These are phyloP conservation scores for Corvus cornix DNA, from an alignment of 2,113 vertebrate species.

Conservation along the genomic window DNA sequence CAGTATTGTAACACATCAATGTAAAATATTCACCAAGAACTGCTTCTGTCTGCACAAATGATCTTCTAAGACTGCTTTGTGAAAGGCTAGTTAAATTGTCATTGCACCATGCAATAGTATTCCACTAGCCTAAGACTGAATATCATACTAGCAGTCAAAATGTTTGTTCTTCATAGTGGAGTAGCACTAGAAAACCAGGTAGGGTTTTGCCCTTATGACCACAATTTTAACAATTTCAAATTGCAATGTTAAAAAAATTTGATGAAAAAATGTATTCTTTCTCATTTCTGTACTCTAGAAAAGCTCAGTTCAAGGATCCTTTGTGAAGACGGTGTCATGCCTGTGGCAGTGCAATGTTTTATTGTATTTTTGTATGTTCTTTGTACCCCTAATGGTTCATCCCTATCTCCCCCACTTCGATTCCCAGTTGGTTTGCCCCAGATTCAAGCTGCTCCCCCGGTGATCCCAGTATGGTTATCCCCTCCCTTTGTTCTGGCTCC, in stretches of 20 bases:
- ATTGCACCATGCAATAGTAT: background rate
- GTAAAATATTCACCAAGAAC: background rate
- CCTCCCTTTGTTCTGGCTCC: too few species aligned
- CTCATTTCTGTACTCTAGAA: background rate
- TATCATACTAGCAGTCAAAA: background rate
- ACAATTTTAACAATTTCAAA: background rate
- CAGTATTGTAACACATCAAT: background rate
- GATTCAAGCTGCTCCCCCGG: too few species aligned
- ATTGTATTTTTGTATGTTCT: too few species aligned
- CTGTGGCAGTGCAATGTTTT: too few species aligned
- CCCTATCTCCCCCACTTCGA: too few species aligned
- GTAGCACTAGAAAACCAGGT: background rate
- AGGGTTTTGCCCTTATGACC: background rate
- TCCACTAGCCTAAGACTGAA: background rate
- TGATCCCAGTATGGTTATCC: too few species aligned
- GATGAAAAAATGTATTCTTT: background rate
- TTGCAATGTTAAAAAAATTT: background rate
- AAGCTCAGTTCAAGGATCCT: rapidly evolving
- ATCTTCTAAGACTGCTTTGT: background rate
- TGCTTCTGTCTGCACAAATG: background rate
- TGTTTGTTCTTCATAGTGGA: background rate
- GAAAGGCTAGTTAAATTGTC: background rate
- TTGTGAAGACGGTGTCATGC: background rate
- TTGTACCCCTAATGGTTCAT: too few species aligned
- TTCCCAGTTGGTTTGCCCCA: too few species aligned